Conservation (phyloP, 2,797 vertebrate species). For the Myoxocephalus aenaeus region DNA sequence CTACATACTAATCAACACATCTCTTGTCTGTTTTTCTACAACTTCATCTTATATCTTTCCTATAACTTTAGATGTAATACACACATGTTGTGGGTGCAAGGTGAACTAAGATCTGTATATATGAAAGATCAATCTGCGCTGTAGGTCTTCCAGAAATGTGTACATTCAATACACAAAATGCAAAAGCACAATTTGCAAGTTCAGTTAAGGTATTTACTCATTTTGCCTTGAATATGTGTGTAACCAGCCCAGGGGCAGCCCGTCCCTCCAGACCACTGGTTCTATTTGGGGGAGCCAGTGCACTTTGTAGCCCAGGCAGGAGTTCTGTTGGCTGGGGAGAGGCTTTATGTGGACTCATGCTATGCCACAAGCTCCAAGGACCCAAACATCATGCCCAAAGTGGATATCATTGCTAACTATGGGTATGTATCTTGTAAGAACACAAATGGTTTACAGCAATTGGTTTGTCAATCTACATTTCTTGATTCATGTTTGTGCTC, state of each 20-base stretch:
- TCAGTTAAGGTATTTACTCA: not conserved
- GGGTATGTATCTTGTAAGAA: constrained; percentile 62
- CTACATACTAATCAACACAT: not conserved
- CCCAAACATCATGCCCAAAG: constrained; percentile 45
- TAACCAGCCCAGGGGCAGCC: constrained; percentile 69
- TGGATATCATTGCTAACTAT: constrained; percentile 71
- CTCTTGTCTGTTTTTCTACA: not conserved
- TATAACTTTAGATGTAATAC: not conserved
- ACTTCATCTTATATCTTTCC: not conserved
- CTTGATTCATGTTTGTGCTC: not conserved
- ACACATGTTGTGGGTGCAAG: not conserved
- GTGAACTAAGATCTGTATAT: not conserved
- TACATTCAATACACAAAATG: not conserved
- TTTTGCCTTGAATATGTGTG: not conserved
- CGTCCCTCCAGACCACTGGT: constrained; percentile 46
- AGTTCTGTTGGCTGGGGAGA: constrained; percentile 53
- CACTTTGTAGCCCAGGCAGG: constrained; percentile 66
- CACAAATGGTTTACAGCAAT: not conserved
- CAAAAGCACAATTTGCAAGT: not conserved
- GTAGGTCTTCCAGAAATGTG: not conserved
- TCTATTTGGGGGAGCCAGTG: constrained; percentile 68
- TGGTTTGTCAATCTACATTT: not conserved
- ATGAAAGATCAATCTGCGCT: not conserved
- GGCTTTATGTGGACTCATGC: constrained; percentile 75
- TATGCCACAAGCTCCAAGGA: constrained; percentile 64